phyloP scores from a whole-genome alignment of 2,797 vertebrate genomes.

The Falco peregrinus region DNA sequence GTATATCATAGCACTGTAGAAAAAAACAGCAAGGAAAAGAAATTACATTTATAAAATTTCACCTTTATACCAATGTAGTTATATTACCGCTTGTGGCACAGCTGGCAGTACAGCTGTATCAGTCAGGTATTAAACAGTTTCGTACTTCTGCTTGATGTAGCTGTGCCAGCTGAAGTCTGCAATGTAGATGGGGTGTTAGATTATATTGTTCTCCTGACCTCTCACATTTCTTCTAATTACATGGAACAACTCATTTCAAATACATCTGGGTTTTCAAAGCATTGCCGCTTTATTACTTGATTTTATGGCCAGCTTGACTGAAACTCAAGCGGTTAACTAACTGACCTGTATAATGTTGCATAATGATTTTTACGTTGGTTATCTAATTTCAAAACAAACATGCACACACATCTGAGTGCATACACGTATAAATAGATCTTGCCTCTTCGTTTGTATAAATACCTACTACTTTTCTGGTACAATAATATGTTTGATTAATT shows the following conservation, averaged over 20 bases:
- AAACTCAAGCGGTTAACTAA: conserved; percentile 56
- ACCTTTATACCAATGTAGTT: not conserved
- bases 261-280: conserved; percentile 59
- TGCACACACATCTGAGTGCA: not conserved
- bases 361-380: conserved; percentile 34
- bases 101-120: not conserved
- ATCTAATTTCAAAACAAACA: conserved; percentile 51
- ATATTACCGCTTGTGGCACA: not conserved
- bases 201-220: conserved; percentile 37
- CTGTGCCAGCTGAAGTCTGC: not conserved
- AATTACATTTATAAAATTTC: not conserved
- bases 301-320: conserved; percentile 58
- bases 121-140: not conserved
- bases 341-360: conserved; percentile 52
- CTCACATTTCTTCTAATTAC: conserved; percentile 52
- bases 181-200: not conserved
- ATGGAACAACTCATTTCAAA: conserved; percentile 31
- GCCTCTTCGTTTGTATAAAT: conserved; percentile 49
- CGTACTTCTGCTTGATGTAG: not conserved
- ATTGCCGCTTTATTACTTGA: conserved; percentile 49
- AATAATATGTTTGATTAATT: conserved; percentile 37
- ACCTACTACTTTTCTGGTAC: not conserved
- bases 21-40: not conserved
- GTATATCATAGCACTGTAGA: not conserved
- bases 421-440: conserved; percentile 15